phyloP scores from a whole-genome alignment of 2,888 invertebrate genomes.

The Lepidocyrtoides sp. region DNA sequence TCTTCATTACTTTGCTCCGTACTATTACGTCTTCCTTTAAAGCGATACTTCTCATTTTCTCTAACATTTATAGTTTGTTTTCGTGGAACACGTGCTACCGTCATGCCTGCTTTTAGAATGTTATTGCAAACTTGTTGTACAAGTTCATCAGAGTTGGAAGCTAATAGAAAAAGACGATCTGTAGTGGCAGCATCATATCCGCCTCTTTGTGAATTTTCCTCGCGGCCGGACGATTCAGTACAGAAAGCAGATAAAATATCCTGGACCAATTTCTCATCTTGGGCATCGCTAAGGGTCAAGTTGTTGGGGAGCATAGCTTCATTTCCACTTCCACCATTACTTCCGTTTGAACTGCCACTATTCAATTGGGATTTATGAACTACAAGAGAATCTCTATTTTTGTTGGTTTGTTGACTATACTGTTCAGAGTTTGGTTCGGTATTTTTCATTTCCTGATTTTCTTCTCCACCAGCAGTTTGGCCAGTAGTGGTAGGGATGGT shows the following conservation, averaged over 20 bases:
- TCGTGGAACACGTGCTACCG: neutral
- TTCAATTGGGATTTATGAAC: neutral
- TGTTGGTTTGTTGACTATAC: neutral
- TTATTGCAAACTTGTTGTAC: neutral
- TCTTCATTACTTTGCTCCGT: too few relatives aligned
- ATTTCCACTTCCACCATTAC: neutral
- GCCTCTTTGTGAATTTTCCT: neutral
- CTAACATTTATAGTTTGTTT: neutral
- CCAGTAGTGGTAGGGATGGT: too few relatives aligned
- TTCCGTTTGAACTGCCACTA: neutral
- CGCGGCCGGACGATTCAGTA: neutral
- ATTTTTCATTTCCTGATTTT: slow-evolving; percentile 4
- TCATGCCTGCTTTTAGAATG: neutral
- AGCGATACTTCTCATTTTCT: neutral
- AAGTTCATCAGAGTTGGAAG: neutral
- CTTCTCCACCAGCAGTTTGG: neutral
- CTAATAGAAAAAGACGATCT: neutral
- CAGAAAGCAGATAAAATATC: neutral
- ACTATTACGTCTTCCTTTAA: neutral
- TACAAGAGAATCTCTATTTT: neutral
- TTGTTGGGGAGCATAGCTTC: neutral
- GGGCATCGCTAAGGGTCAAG: neutral
- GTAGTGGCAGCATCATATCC: neutral
- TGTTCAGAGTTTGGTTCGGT: slow-evolving; percentile 3
- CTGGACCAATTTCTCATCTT: neutral